Evolutionary conservation across 2,797 vertebrate genomes (phyloP).

Genomic region (Choloepus didactylus): DNA sequence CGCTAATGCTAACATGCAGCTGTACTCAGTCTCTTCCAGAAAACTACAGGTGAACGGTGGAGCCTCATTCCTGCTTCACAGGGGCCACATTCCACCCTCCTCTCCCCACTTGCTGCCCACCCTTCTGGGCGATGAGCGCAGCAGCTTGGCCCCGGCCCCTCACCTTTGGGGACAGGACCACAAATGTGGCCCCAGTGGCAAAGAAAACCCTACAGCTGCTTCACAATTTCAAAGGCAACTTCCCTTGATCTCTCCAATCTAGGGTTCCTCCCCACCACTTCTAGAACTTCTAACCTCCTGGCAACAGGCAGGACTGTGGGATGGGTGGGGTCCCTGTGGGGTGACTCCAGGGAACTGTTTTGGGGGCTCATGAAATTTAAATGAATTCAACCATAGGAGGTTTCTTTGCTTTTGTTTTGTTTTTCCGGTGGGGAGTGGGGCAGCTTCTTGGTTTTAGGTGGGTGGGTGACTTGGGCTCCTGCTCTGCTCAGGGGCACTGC

Average conservation of each 20-base stretch:
- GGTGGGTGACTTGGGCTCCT: accelerated
- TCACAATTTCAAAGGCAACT: not conserved
- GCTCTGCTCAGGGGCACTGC: not conserved
- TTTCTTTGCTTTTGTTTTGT: too few relatives aligned
- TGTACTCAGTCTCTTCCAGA: not conserved
- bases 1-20: not conserved
- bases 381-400: not conserved
- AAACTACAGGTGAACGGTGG: not conserved
- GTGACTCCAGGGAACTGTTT: not conserved
- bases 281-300: not conserved
- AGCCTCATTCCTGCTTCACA: not conserved
- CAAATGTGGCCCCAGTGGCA: accelerated
- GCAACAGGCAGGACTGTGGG: not conserved
- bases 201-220: not conserved
- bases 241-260: not conserved
- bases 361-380: not conserved
- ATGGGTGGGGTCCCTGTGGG: not conserved
- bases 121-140: accelerated
- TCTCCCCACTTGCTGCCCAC: not conserved
- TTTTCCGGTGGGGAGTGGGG: too few relatives aligned
- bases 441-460: not conserved
- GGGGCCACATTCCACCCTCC: too few relatives aligned
- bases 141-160: not conserved
- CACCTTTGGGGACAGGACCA: accelerated
- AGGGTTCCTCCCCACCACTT: not conserved